Evolutionary conservation across 2,888 invertebrate genomes (phyloP), one percentile per base, ranked within the genome.

Genomic region (Apeira syringaria): DNA sequence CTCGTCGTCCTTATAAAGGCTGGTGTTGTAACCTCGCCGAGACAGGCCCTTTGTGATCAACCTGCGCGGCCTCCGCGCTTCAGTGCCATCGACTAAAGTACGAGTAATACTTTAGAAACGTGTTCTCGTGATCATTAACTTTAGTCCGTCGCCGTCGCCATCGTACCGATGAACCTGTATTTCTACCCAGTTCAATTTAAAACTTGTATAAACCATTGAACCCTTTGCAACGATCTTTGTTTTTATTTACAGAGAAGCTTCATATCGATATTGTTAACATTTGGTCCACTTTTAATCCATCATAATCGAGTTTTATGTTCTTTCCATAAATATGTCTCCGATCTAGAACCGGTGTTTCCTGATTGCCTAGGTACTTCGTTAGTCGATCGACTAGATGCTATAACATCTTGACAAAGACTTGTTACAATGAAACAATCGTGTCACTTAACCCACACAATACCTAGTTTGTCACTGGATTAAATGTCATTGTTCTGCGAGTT

Each of bases 41-140:
- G 71, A 83, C 53, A 60, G 71, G 84, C 85, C 85, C 87, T 86
- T 83, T 70, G 71, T 77, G 74, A 74, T 71, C 77, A 81, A 85
- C 87, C 85, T 85, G 66, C 68, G 75, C 68, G 83, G 86, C 84
- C 85, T 69, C 76, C 53, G 53, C 46, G 54, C 55, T 72, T 71
- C 68, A 68, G 69, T 71, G 68, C 68, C 79, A 75, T 79, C 77
- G 61, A 71, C 68, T 61, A 69, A 78, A 76, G 78, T 74, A 15
- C 4, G 15, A n/a, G n/a, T n/a, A 70, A 73, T 61, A 60, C 60
- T 61, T 45, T 61, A 63, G 58, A 64, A 78, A 77, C 74, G 68
- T 61, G 74, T 75, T 80, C 56, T 39, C 35, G 20, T 46, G 49
- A 53, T 70, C 61, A 60, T 59, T 45, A 47, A 33, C 4, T 20